A percentile compares a stretch with the other conserved stretches of the same genome.
These are phyloP conservation scores for Zophobas atratus DNA, from an alignment of 1,140 invertebrate genomes.

Conservation along the genomic window DNA sequence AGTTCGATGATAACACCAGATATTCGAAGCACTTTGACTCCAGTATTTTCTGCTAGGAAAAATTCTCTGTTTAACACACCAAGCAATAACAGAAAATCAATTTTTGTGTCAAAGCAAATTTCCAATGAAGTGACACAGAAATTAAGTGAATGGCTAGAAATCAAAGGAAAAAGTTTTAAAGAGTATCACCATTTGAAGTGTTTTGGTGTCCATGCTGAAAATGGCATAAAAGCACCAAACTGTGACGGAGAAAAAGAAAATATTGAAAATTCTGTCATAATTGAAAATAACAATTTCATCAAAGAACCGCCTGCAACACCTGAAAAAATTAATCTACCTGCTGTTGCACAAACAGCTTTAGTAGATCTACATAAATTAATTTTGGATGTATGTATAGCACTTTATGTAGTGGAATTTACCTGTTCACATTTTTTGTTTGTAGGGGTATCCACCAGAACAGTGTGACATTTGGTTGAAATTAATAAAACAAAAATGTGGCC, in stretches of 20 bases:
- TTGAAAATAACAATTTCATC: constrained; percentile 55
- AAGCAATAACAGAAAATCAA: constrained; percentile 19
- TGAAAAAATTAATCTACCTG: neutral
- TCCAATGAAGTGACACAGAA: constrained; percentile 66
- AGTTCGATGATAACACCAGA: too few relatives aligned
- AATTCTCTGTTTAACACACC: too few relatives aligned
- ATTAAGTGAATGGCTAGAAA: constrained; percentile 70
- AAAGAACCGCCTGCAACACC: constrained; percentile 28
- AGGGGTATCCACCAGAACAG: constrained; percentile 68
- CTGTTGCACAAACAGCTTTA: constrained; percentile 59
- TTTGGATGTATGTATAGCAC: constrained; percentile 60
- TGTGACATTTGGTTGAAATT: constrained; percentile 71
- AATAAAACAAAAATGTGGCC: constrained; percentile 67
- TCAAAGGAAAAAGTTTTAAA: constrained; percentile 69
- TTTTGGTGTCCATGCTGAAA: constrained; percentile 67
- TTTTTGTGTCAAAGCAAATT: neutral
- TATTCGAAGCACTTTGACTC: too few relatives aligned
- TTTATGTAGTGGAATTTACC: constrained; percentile 36
- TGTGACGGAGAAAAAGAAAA: constrained; percentile 73
- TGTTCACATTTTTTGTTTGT: constrained; percentile 34
- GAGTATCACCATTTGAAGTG: constrained; percentile 72
- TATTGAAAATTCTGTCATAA: constrained; percentile 62
- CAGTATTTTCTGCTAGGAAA: too few relatives aligned
- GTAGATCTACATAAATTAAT: constrained; percentile 65
- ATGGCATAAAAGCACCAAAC: constrained; percentile 60